Base-by-base conservation (phyloP, 2,113 vertebrate species). In the Nothocercus nigrocapillus region DNA sequence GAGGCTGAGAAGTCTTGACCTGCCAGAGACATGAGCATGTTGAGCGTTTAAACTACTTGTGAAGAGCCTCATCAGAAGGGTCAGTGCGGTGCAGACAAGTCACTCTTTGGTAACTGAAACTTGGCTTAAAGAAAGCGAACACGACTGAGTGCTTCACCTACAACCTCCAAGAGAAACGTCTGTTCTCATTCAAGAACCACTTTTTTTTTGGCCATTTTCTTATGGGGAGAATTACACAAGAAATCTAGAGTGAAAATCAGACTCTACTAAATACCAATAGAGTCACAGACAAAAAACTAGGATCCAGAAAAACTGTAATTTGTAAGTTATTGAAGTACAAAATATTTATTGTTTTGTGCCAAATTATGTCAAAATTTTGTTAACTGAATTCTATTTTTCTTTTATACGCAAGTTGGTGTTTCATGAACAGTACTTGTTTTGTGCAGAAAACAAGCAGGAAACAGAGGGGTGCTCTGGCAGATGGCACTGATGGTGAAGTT, bases 1-100 rank as follows among this genome's bases (percentile, higher is more conserved):
- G 47, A 40, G n/a, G 54, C 28, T 44, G 16, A 34, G 32, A 8
- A 0, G 3, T 30, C 72, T 66, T 72, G 47, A 68, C 58, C 20
- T 59, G 3, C 45, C 20, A 1, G 5, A 36, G 72, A 63, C n/a
- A 25, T 49, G 58, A 30, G 8, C 3, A 9, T 2, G 15, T 1
- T 8, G 56, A 30, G 32, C 6, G 3, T 45, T 80, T 45, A 18
- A 45, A 1, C 9, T 13, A 22, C 47, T 78, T 58, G 40, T 16
- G 36, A 66, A 13, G 54, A 58, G 13, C 15, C 11, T 61, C 20
- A 6, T 45, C 68, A 64, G 85, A 85, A 61, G 20, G 1, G 4
- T 42, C 30, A 67, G 47, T 21, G 12, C 38, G 58, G 68, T 56
- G 28, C 22, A 62, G 76, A 61, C 16, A 88, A 38, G 38, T 22